These are phyloP conservation scores for Gasterosteus aculeatus DNA, from an alignment of 2,113 vertebrate genomes.

Conservation along the genomic window DNA sequence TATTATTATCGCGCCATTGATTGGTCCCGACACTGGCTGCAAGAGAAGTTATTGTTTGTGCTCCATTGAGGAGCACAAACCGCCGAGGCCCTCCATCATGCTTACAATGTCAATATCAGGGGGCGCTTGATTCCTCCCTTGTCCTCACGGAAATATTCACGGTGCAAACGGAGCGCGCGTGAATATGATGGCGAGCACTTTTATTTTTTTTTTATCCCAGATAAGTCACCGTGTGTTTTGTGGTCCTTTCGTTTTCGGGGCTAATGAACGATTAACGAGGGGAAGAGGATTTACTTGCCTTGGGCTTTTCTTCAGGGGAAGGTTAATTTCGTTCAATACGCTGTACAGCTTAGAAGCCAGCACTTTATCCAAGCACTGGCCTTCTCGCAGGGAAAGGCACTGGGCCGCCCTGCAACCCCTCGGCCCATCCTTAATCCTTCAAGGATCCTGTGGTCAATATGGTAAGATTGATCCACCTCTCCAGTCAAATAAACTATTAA, in stretches of 20 bases:
- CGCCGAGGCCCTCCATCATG: constrained; percentile 44
- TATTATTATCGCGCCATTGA: constrained; percentile 36
- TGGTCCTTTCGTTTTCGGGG: constrained; percentile 39
- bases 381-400: constrained; percentile 54
- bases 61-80: constrained; percentile 34
- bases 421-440: constrained; percentile 71
- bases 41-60: constrained; percentile 45
- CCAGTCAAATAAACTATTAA: constrained; percentile 80
- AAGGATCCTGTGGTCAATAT: constrained; percentile 73
- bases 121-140: constrained; percentile 41
- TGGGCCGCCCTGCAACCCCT: constrained; percentile 47
- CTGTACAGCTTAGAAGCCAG: constrained; percentile 66
- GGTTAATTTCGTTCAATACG: constrained; percentile 78
- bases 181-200: constrained; percentile 24
- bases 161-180: constrained; percentile 11
- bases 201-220: neutral
- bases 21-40: constrained; percentile 39
- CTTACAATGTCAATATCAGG: constrained; percentile 50
- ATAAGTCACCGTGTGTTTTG: constrained; percentile 25
- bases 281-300: constrained; percentile 70
- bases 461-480: constrained; percentile 80
- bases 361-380: constrained; percentile 56
- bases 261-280: constrained; percentile 71
- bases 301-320: constrained; percentile 52
- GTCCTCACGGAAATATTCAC: constrained; percentile 49